These are phyloP conservation scores for Sminthurinus aureus DNA, from an alignment of 2,888 invertebrate species.

Conservation along the genomic window DNA sequence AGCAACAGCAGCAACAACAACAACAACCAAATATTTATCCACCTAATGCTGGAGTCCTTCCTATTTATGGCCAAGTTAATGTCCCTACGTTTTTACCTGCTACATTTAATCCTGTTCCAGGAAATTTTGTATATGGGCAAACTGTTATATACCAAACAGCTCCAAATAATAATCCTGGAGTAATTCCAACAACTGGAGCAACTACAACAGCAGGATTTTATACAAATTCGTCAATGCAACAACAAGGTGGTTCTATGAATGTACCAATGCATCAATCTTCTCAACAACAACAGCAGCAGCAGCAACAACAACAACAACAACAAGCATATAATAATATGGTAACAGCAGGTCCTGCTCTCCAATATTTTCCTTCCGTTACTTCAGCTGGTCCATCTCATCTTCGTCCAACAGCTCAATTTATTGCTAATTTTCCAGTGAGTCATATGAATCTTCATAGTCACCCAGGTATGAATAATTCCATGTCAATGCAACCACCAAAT, in stretches of 20 bases:
- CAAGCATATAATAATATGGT: constrained; percentile 52
- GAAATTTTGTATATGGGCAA: constrained; percentile 56
- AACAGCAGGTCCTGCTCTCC: constrained; percentile 57
- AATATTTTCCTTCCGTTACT: constrained; percentile 57
- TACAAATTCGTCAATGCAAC: no score
- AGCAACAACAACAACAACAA: constrained; percentile 39
- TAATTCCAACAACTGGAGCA: constrained; percentile 47
- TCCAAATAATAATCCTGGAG: constrained; percentile 34
- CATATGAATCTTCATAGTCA: constrained; percentile 53
- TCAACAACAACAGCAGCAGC: constrained; percentile 29
- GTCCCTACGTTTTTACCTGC: constrained; percentile 49
- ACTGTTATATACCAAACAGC: constrained; percentile 56
- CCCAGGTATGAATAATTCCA: constrained; percentile 25
- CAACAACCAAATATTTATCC: no score
- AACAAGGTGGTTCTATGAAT: no score
- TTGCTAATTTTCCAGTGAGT: constrained; percentile 48
- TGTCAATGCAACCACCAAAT: constrained; percentile 35
- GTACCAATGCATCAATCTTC: no score
- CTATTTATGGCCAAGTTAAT: constrained; percentile 54
- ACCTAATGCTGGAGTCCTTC: no score
- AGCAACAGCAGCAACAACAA: constrained; percentile 47
- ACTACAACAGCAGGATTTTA: constrained; percentile 44
- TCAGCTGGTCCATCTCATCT: constrained; percentile 51
- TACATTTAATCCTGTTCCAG: constrained; percentile 56
- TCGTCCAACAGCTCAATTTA: constrained; percentile 53